Conservation (phyloP, 2,113 vertebrate species). For the Siniperca knerii region DNA sequence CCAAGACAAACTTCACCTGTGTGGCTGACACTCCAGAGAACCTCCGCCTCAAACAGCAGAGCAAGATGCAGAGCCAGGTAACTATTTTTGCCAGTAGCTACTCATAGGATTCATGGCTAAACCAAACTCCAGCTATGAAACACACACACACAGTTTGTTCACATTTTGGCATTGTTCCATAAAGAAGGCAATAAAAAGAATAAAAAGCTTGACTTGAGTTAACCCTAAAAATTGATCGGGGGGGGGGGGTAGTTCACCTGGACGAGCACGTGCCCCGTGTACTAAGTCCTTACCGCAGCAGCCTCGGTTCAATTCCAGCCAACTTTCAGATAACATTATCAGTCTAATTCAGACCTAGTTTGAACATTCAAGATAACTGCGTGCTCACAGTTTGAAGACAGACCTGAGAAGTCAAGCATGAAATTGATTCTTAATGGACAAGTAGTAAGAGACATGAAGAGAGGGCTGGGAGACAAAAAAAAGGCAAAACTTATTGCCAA, state of each 20-base stretch:
- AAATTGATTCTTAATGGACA: constrained; percentile 26
- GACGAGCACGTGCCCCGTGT: too few species aligned
- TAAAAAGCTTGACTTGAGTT: constrained; percentile 17
- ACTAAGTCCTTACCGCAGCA: too few species aligned
- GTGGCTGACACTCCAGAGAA: constrained; percentile 98
- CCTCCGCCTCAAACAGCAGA: constrained; percentile 97
- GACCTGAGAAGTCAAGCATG: constrained; percentile 21
- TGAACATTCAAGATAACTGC: constrained; percentile 2
- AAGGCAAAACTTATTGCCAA: background rate
- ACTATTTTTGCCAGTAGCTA: constrained; percentile 33
- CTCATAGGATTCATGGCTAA: background rate
- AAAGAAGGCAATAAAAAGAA: background rate
- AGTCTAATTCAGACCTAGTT: constrained; percentile 20
- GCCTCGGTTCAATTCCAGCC: background rate
- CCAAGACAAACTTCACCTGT: constrained; percentile 94
- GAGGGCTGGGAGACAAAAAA: background rate
- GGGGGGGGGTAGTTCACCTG: too few species aligned
- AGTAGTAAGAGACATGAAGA: background rate
- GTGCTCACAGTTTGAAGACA: constrained; percentile 1
- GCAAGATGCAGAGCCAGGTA: constrained; percentile 97
- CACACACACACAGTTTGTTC: background rate
- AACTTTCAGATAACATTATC: constrained; percentile 23
- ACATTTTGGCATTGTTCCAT: background rate
- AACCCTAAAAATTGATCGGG: background rate
- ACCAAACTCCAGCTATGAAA: background rate